Percentiles rank a stretch among this genome's conserved stretches.
These are phyloP conservation scores for Enhydra lutris DNA, from an alignment of 2,113 vertebrate species.

Conservation along the genomic window DNA sequence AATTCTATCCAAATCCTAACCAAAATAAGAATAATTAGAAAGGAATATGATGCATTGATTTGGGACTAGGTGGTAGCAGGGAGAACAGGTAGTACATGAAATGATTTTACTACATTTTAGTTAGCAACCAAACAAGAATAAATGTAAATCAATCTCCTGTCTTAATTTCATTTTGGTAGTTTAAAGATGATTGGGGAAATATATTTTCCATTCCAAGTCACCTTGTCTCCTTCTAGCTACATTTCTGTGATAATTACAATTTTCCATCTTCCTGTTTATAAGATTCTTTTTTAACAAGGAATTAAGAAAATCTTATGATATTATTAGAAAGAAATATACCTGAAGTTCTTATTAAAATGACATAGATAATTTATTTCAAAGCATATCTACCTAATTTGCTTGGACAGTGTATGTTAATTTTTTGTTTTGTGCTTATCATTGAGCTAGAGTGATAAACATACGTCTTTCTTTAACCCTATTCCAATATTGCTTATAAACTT, in stretches of 20 bases:
- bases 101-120: background rate
- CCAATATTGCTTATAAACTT: background rate
- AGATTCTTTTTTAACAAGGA: background rate
- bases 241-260: background rate
- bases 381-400: background rate
- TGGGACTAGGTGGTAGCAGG: rapidly evolving
- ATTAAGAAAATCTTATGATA: background rate
- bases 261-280: background rate
- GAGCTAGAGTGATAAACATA: background rate
- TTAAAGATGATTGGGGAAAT: background rate
- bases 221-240: background rate
- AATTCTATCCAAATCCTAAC: background rate
- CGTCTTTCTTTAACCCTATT: background rate
- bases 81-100: background rate
- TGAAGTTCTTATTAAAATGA: constrained; percentile 7
- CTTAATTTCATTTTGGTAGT: background rate
- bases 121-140: background rate
- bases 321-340: background rate
- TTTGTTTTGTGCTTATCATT: background rate
- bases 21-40: background rate
- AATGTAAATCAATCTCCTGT: background rate
- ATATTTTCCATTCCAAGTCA: background rate
- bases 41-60: background rate
- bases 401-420: background rate
- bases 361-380: background rate